A percentile compares a stretch with the other conserved stretches of the same genome.
phyloP scores from a whole-genome alignment of 2,797 vertebrate species.

The Pseudocheirus occidentalis region DNA sequence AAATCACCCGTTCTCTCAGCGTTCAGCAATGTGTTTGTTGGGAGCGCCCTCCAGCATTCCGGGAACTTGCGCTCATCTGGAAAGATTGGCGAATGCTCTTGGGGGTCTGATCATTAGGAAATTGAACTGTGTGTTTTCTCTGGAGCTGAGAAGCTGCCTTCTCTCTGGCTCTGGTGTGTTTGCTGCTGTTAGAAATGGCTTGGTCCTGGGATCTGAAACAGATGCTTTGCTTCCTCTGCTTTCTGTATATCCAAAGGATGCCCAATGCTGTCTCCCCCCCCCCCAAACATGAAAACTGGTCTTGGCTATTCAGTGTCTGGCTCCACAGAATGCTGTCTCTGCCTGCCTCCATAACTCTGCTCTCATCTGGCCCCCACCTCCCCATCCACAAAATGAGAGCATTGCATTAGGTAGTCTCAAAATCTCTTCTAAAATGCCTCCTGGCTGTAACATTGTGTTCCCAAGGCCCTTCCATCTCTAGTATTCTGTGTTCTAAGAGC shows the following conservation, averaged over 20 bases:
- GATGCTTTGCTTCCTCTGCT: background rate
- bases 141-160: slow-evolving; percentile 21
- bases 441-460: background rate
- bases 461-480: too few species aligned
- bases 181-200: slow-evolving; percentile 27
- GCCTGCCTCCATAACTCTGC: background rate
- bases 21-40: background rate
- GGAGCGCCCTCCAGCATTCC: background rate
- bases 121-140: slow-evolving; percentile 55
- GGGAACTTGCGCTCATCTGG: slow-evolving; percentile 9
- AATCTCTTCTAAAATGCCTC: background rate
- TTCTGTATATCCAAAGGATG: background rate
- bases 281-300: background rate
- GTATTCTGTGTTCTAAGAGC: too few species aligned
- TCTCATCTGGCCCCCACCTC: background rate
- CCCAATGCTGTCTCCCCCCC: background rate
- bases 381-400: background rate
- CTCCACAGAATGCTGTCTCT: background rate
- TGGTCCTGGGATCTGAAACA: background rate
- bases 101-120: slow-evolving; percentile 33
- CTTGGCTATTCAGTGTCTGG: accelerated
- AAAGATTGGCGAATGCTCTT: slow-evolving; percentile 4
- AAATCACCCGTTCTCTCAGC: background rate
- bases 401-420: background rate
- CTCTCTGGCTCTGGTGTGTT: background rate